Conservation (phyloP, 2,113 vertebrate species). For the Toxotes jaculatrix region DNA sequence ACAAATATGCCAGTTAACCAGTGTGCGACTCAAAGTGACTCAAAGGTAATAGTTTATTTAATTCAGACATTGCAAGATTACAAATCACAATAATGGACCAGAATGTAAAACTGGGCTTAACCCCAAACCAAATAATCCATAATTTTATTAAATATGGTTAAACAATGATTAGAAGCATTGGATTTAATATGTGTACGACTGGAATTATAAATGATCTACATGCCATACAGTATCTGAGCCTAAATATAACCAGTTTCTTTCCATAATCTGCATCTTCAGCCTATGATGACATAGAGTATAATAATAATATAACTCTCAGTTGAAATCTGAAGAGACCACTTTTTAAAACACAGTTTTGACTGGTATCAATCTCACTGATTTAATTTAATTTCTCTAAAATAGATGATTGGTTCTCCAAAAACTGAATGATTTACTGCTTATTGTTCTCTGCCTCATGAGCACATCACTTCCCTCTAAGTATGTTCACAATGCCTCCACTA, state of each 20-base stretch:
- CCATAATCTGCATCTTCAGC: background rate
- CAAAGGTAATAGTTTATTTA: background rate
- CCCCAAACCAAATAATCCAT: background rate
- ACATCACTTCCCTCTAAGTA: conserved; percentile 13
- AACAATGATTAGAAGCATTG: background rate
- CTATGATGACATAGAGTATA: background rate
- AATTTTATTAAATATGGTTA: background rate
- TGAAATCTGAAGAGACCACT: background rate
- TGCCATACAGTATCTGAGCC: background rate
- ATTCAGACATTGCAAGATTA: background rate
- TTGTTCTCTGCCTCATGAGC: conserved; percentile 22
- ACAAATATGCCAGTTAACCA: too few species aligned
- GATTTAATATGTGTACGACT: background rate
- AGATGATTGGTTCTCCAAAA: background rate
- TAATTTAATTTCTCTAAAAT: conserved; percentile 4
- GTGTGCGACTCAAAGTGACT: background rate
- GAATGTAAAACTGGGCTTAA: background rate
- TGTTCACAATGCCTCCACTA: conserved; percentile 18
- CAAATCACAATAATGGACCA: background rate
- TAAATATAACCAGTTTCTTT: background rate
- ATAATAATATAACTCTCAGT: background rate
- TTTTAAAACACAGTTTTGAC: background rate
- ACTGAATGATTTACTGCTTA: conserved; percentile 16
- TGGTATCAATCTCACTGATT: background rate
- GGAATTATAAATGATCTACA: background rate